Base-by-base conservation (phyloP, 2,797 vertebrate genomes). In the Glossophaga mutica region DNA sequence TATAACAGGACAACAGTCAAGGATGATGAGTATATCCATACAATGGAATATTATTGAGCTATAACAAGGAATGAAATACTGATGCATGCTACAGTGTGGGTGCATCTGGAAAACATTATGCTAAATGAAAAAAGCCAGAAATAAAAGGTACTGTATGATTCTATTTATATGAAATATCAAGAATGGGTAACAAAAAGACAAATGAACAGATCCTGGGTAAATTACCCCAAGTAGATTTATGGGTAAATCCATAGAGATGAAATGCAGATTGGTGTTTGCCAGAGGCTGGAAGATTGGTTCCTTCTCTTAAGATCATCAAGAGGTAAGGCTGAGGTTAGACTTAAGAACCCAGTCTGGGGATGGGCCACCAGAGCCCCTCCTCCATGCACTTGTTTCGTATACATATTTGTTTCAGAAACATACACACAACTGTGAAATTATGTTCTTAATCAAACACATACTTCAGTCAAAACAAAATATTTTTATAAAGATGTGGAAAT, bases 401-500 rank as follows among this genome's bases (percentile, higher is more conserved):
- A 94, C 50, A 68, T 93, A 92, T 81, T 94, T 97, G 83, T 68
- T 96, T 94, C 78, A 79, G 92, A 90, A 97, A 97, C 68, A 90
- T n/a, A 73, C 65, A 95, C 1, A 4, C 34, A 87, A 96, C 79
- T 0, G 1, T 12, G 32, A 91, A 97, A 91, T 97, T 93, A 96
- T 95, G 90, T 89, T 91, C 91, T 68, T 96, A 94, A 97, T 98
- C 92, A 95, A 96, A 97, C 95, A 76, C 95, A 96, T n/a, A 85
- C 94, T 96, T 94, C 90, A 62, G 10, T 59, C 91, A 95, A 97
- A 95, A 96, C 91, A 96, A 95, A 94, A 94, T 83, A 87, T 76
- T 55, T 92, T 93, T 95, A 95, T 87, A 62, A 94, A 96, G 87
- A 96, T 0, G 0, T 2, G 18, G 88, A 74, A 68, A 96, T 85